These are phyloP conservation scores for Anguilla rostrata DNA, from an alignment of 2,113 vertebrate genomes.

Conservation along the genomic window DNA sequence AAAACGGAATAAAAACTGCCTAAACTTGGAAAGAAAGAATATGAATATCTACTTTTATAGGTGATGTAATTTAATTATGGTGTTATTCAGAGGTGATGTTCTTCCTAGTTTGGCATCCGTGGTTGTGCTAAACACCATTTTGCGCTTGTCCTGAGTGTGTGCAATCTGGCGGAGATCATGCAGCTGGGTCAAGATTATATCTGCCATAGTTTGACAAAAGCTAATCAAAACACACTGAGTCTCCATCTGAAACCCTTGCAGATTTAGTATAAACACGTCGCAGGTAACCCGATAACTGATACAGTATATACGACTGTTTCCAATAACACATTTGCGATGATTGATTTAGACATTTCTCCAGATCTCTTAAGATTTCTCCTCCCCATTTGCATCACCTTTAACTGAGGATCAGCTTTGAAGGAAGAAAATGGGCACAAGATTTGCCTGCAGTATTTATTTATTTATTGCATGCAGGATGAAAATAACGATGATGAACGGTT, in stretches of 20 bases:
- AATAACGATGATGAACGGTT: neutral
- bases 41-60: too few species aligned
- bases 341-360: constrained; percentile 25
- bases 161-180: constrained; percentile 36
- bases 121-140: constrained; percentile 19
- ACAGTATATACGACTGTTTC: constrained; percentile 27
- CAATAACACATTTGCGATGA: constrained; percentile 29
- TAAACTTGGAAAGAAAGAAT: too few species aligned
- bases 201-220: constrained; percentile 38
- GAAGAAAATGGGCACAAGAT: neutral
- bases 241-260: neutral
- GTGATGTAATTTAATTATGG: too few species aligned
- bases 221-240: constrained; percentile 45
- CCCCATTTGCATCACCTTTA: constrained; percentile 20
- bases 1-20: too few species aligned
- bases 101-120: too few species aligned
- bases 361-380: constrained; percentile 14
- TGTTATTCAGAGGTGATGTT: too few species aligned
- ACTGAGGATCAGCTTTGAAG: constrained; percentile 14
- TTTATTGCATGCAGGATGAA: neutral
- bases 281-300: constrained; percentile 35
- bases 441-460: too few species aligned
- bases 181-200: constrained; percentile 45
- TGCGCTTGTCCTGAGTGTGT: constrained; percentile 50
- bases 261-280: constrained; percentile 16